Percentiles rank a stretch among this genome's conserved stretches.
These are phyloP conservation scores for Miniopterus natalensis DNA, from an alignment of 2,113 vertebrate genomes.

Conservation along the genomic window DNA sequence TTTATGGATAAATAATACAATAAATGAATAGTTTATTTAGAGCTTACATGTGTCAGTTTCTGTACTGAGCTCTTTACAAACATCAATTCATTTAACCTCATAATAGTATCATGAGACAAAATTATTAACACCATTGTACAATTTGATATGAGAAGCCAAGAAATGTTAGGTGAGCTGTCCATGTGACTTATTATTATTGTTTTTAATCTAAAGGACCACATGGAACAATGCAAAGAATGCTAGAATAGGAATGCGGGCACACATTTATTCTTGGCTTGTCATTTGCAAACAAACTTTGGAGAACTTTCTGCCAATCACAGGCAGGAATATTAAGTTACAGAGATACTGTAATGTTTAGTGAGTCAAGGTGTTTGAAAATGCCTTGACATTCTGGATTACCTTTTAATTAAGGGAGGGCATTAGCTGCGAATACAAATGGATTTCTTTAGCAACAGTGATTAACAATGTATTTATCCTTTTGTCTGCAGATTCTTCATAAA, in stretches of 20 bases:
- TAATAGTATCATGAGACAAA: not conserved
- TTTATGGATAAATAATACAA: not conserved
- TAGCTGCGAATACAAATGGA: not conserved
- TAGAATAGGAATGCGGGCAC: not conserved
- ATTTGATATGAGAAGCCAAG: not conserved
- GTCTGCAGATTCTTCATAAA: conserved; percentile 30
- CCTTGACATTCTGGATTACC: not conserved
- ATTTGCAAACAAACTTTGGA: not conserved
- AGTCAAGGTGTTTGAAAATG: not conserved
- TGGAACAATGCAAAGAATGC: not conserved
- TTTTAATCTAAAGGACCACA: not conserved
- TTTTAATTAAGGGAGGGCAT: not conserved
- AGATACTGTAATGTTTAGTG: not conserved
- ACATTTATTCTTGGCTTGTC: conserved; percentile 2
- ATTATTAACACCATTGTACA: not conserved
- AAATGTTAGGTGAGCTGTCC: not conserved
- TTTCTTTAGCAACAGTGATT: not conserved
- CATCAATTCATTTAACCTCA: not conserved
- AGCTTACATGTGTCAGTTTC: not conserved
- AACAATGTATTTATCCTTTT: not conserved
- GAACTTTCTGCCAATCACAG: not conserved
- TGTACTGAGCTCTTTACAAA: not conserved
- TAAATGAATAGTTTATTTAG: not conserved
- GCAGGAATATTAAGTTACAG: not conserved
- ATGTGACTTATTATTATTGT: not conserved